Evolutionary conservation across 2,888 invertebrate genomes (phyloP).

Genomic region (Hesperia comma): DNA sequence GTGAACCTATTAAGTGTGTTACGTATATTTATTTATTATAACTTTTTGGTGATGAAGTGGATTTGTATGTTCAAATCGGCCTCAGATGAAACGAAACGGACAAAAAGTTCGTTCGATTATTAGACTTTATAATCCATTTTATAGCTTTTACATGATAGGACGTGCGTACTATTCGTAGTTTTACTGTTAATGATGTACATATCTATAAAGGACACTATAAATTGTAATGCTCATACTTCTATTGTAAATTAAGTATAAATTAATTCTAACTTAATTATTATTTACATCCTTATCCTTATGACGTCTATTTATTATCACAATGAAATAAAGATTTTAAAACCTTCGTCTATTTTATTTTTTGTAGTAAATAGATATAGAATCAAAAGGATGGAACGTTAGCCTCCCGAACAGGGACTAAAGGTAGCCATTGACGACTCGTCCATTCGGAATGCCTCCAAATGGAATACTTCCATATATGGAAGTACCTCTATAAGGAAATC

Average conservation of each 20-base stretch:
- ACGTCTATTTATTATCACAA: constrained; percentile 80
- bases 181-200: constrained; percentile 65
- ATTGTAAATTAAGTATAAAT: constrained; percentile 64
- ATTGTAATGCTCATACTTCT: constrained; percentile 75
- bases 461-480: too few species aligned
- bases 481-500: too few species aligned
- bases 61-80: not conserved
- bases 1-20: too few species aligned
- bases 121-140: not conserved
- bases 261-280: constrained; percentile 60
- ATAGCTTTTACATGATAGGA: constrained; percentile 70
- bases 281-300: constrained; percentile 78
- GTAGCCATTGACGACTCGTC: too few species aligned
- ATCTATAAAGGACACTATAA: constrained; percentile 65
- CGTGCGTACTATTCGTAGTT: constrained; percentile 39
- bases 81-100: not conserved
- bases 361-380: too few species aligned
- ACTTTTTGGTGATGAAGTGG: too few species aligned
- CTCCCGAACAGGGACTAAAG: too few species aligned
- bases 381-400: too few species aligned
- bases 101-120: constrained; percentile 12
- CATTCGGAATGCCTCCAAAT: too few species aligned
- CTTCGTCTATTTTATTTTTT: constrained; percentile 47
- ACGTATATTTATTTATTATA: too few species aligned
- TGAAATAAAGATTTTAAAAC: constrained; percentile 68